A percentile compares a stretch with the other conserved stretches of the same genome.
These are phyloP conservation scores for Bombyx mori DNA, from an alignment of 1,140 invertebrate genomes.

Conservation along the genomic window ASM3026992v2 NC_085116.1:12584501-12585000, in stretches of 20 bases:
- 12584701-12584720: constrained; percentile 64
- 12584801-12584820: not conserved
- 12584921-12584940: not conserved
- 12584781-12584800: not conserved
- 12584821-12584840: not conserved
- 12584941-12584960: too few species aligned
- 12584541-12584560: not conserved
- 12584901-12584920: not conserved
- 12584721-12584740: constrained; percentile 60
- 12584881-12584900: too few species aligned
- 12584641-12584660: constrained; percentile 8
- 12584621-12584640: constrained; percentile 9
- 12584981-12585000: too few species aligned
- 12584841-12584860: too few species aligned
- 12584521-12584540: constrained; percentile 1
- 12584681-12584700: constrained; percentile 45
- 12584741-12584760: constrained; percentile 30
- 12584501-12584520: not conserved
- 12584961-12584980: too few species aligned
- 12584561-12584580: not conserved
- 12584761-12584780: too few species aligned
- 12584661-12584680: constrained; percentile 37
- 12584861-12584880: too few species aligned
- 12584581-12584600: constrained; percentile 4
- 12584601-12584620: constrained; percentile 10